A percentile compares a stretch with the other conserved stretches of the same genome.
Evolutionary conservation across 2,888 invertebrate species (phyloP).

Genomic region (Himalopsyche anomala): DNA sequence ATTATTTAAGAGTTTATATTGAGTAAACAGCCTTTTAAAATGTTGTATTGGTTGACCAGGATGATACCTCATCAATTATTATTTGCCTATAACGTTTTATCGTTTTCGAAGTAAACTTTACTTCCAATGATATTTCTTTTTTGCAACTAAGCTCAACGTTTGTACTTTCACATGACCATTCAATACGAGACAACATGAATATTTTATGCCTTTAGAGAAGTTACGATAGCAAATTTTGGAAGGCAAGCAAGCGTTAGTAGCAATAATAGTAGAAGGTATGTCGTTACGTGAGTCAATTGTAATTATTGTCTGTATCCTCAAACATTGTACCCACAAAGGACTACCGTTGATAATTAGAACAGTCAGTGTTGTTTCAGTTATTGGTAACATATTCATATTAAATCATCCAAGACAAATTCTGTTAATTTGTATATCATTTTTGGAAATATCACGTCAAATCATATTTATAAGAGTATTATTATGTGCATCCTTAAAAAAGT

Average conservation of each 20-base stretch:
- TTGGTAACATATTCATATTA: not conserved
- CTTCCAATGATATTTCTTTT: not conserved
- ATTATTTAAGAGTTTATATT: no score
- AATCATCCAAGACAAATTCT: no score
- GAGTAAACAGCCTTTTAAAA: no score
- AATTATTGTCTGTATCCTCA: slow-evolving; percentile 55
- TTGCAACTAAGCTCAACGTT: not conserved
- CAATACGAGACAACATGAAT: slow-evolving; percentile 18
- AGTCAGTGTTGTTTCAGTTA: slow-evolving; percentile 47
- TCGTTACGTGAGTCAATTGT: slow-evolving; percentile 55
- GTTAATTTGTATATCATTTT: no score
- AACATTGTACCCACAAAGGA: slow-evolving; percentile 55
- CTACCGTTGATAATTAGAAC: slow-evolving; percentile 50
- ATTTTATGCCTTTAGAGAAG: slow-evolving; percentile 15
- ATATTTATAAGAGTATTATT: no score
- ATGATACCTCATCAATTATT: no score
- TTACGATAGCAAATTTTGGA: slow-evolving; percentile 3
- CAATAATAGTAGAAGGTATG: no score
- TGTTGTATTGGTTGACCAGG: no score
- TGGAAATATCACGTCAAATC: no score
- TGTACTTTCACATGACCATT: not conserved
- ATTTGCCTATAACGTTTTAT: not conserved
- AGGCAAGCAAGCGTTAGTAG: slow-evolving; percentile 3
- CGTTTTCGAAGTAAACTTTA: not conserved
- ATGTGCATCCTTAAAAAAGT: no score